These are phyloP conservation scores for Isichthys henryi DNA, from an alignment of 2,113 vertebrate species.

Conservation along the genomic window DNA sequence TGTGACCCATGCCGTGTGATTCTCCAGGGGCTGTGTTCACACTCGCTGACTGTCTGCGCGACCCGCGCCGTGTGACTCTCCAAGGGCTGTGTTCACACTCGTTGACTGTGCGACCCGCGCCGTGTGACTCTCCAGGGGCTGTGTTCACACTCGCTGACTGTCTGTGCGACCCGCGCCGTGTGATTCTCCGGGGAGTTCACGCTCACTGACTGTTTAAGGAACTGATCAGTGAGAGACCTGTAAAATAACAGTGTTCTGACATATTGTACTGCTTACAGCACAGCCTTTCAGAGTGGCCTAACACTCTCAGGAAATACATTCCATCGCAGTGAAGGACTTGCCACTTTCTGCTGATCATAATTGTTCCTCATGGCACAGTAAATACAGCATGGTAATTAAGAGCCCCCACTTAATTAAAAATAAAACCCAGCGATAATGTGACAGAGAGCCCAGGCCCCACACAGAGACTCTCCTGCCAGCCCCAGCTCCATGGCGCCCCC, in stretches of 20 bases:
- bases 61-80: neutral
- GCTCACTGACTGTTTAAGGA: neutral
- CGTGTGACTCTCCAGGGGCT: neutral
- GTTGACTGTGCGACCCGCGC: neutral
- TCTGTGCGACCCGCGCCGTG: no score
- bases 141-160: no score
- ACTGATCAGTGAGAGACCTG: neutral
- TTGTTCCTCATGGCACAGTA: neutral
- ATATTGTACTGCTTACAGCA: neutral
- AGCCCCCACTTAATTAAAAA: neutral
- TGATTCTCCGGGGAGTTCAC: neutral
- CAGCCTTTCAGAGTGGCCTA: neutral
- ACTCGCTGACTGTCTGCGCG: neutral
- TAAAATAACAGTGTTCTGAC: neutral
- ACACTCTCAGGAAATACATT: neutral
- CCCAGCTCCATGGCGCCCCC: constrained; percentile 5
- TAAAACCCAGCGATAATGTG: neutral
- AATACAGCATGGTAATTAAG: neutral
- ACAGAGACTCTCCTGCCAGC: neutral
- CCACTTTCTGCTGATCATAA: neutral
- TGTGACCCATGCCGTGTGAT: neutral
- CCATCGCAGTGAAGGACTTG: neutral
- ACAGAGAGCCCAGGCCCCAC: neutral
- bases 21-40: neutral
- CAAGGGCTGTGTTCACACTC: neutral